These are phyloP conservation scores for Henicopernis longicauda DNA, from an alignment of 2,113 vertebrate genomes.

Conservation along the genomic window DNA sequence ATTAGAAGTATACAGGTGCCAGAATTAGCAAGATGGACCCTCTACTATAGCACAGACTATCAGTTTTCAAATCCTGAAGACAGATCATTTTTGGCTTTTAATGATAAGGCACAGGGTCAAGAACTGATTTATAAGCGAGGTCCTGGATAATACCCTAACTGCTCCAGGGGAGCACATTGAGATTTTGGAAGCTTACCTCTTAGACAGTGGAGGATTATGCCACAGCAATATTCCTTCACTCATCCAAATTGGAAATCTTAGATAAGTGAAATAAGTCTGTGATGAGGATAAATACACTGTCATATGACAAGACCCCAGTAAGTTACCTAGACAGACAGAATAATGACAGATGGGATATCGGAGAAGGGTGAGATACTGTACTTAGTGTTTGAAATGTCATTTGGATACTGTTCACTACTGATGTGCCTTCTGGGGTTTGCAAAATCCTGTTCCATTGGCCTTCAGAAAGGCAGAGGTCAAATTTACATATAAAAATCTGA, in stretches of 20 bases:
- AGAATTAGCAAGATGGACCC: background rate
- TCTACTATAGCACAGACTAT: background rate
- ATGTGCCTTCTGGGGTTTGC: background rate
- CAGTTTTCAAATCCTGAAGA: background rate
- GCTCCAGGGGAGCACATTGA: rapidly evolving
- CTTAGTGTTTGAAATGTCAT: conserved; percentile 1
- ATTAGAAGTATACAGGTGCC: background rate
- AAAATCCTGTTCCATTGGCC: background rate
- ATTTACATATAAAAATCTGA: background rate
- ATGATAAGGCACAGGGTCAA: background rate
- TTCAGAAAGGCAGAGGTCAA: background rate
- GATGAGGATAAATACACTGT: background rate
- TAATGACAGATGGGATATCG: background rate
- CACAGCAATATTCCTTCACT: background rate
- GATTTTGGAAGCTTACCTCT: background rate
- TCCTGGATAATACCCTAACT: background rate
- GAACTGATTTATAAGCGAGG: background rate
- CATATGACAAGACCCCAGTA: background rate
- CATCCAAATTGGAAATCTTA: background rate
- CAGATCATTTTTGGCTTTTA: background rate
- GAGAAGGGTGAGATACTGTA: background rate
- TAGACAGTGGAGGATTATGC: background rate
- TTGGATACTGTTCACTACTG: background rate
- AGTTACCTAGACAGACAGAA: background rate
- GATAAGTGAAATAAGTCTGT: background rate